A percentile compares a stretch with the other conserved stretches of the same genome.
Evolutionary conservation across 2,113 vertebrate genomes (phyloP).

Genomic region (Cinclus mexicanus): DNA sequence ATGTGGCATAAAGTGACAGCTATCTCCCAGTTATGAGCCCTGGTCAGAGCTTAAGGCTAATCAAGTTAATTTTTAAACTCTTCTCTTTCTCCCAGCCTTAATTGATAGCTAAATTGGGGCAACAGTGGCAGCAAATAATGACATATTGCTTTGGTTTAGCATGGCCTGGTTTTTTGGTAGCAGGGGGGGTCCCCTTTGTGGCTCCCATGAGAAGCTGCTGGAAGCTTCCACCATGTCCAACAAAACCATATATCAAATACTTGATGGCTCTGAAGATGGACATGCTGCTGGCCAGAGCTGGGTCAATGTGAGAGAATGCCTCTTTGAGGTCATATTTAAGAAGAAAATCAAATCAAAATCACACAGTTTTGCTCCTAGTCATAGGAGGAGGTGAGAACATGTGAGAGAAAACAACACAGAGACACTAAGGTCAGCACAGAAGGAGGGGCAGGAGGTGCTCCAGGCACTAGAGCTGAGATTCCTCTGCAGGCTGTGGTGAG

Average conservation of each 20-base stretch:
- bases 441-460: not conserved
- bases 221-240: not conserved
- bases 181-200: too few relatives aligned
- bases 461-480: rapidly evolving
- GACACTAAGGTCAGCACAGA: not conserved
- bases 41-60: not conserved
- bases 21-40: not conserved
- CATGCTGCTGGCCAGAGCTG: not conserved
- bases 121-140: not conserved
- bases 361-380: not conserved
- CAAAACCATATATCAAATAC: not conserved
- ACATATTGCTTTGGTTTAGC: not conserved
- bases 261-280: not conserved
- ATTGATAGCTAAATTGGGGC: not conserved
- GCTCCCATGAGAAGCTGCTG: not conserved
- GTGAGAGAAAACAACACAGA: too few relatives aligned
- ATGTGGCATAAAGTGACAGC: not conserved
- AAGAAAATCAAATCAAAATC: not conserved
- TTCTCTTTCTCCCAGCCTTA: not conserved
- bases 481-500: not conserved
- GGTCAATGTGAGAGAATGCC: not conserved
- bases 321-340: not conserved
- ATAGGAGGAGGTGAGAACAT: not conserved
- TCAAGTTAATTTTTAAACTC: not conserved
- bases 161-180: not conserved